Conservation (phyloP, 1,140 invertebrate species). For the Platyscapa corneri region DNA sequence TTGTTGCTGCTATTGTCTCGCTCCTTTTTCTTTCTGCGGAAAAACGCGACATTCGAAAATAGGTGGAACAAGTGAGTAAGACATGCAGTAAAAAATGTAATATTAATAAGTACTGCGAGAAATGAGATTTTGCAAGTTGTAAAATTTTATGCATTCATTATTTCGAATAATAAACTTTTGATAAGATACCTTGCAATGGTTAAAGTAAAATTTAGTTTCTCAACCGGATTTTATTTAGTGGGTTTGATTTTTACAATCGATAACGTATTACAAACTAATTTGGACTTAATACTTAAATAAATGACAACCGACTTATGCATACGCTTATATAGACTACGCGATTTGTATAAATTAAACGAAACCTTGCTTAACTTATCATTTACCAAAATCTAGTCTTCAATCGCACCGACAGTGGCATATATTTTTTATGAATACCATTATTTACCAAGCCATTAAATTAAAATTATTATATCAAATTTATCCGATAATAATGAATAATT, state of each 20-base stretch:
- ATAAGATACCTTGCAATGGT: neutral
- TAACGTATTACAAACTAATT: neutral
- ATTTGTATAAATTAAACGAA: neutral
- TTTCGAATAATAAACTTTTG: neutral
- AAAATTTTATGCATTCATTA: neutral
- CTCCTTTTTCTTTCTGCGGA: neutral
- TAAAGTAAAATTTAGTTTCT: neutral
- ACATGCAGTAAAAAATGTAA: neutral
- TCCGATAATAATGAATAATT: no score
- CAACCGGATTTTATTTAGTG: neutral
- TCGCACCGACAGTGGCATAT: neutral
- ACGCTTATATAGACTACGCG: neutral
- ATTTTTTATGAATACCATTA: neutral
- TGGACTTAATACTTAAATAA: neutral
- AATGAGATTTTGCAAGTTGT: neutral
- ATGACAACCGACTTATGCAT: neutral
- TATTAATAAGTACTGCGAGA: neutral
- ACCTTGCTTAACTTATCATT: neutral
- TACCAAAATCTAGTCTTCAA: neutral
- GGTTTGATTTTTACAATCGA: neutral
- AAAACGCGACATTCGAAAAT: neutral
- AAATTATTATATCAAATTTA: no score
- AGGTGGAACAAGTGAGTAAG: neutral
- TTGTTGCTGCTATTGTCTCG: slow-evolving; percentile 7
- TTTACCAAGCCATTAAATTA: neutral